A percentile compares a stretch with the other conserved stretches of the same genome.
Evolutionary conservation across 2,888 invertebrate species (phyloP).

Genomic region (Stenurella melanura): DNA sequence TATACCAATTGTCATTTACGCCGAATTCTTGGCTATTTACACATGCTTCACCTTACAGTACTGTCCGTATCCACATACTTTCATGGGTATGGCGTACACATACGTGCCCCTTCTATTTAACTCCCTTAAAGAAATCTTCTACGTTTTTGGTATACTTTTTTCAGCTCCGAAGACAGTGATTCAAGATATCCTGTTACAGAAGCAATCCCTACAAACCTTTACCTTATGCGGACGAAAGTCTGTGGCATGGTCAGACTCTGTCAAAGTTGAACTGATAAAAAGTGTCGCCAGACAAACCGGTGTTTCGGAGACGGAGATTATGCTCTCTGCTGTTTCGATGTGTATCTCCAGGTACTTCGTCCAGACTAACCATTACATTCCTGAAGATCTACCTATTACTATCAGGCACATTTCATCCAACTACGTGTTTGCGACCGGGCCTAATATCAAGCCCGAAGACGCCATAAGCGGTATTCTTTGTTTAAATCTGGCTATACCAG

Average conservation of each 20-base stretch:
- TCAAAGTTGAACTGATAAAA: conserved; percentile 76
- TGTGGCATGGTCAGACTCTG: conserved; percentile 82
- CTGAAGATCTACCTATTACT: conserved; percentile 79
- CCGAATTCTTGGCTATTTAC: conserved; percentile 72
- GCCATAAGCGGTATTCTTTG: conserved; percentile 79
- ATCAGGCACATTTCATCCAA: conserved; percentile 77
- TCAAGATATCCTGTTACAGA: conserved; percentile 78
- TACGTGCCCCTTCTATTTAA: conserved; percentile 73
- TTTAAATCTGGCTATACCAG: conserved; percentile 78
- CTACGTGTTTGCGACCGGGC: conserved; percentile 76
- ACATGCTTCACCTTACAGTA: conserved; percentile 67
- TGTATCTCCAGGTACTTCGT: conserved; percentile 78
- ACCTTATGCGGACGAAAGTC: conserved; percentile 84
- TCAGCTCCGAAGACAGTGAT: conserved; percentile 75
- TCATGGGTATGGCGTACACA: conserved; percentile 68
- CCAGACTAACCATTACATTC: conserved; percentile 70
- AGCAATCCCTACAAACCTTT: conserved; percentile 77
- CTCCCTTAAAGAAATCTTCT: conserved; percentile 71
- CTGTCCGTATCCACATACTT: conserved; percentile 69
- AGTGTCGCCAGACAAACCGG: conserved; percentile 78
- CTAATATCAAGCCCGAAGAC: conserved; percentile 69
- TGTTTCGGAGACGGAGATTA: conserved; percentile 79
- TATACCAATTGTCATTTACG: conserved; percentile 70
- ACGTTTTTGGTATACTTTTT: conserved; percentile 72
- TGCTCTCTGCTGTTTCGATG: conserved; percentile 79